Base-by-base conservation (phyloP, 2,113 vertebrate genomes). In the Cacatua alba region DNA sequence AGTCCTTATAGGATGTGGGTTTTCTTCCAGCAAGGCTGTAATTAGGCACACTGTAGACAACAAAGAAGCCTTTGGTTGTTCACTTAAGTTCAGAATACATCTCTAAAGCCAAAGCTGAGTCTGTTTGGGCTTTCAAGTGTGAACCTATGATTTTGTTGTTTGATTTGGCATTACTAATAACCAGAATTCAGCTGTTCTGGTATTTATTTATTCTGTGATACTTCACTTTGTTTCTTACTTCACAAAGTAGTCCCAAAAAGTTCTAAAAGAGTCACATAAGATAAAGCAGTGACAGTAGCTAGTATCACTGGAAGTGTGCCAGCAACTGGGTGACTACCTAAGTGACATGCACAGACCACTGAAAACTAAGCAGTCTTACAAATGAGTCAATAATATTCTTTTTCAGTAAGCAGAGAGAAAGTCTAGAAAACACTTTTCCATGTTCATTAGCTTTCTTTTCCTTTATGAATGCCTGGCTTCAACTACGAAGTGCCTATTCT, bases 1-100 rank as follows among this genome's bases (percentile, higher is more conserved):
- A 67, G 6, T 15, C 82, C 70, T 79, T 46, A 19, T 51, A 95
- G 87, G 93, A 95, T 95, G 87, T 95, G 77, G 87, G 21, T 41
- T 97, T 95, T 90, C 39, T 91, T 71, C 89, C 88, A 94, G 67
- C 91, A 44, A 85, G 92, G 67, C 87, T 94, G 82, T 80, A 91
- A 91, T 84, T 65, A 80, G 74, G 64, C 71, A 57, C 9, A 12
- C 85, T 89, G 86, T 23, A 92, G 93, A 87, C 94, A 90, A 95
- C 93, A 97, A 95, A 95, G 95, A 74, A 74, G 70, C 52, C 96
- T 95, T 95, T 96, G 90, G 75, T 80, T 59, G 85, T 49, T 85
- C 89, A 72, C 75, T 91, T 79, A 65, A 92, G 86, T 84, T 84
- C 84, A 63, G 78, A 96, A 96, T 71, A 89, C 84, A 95, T 88